Percentiles rank a stretch among this genome's conserved stretches.
These are phyloP conservation scores for Synergus umbraculus DNA, from an alignment of 2,888 invertebrate species.

Conservation along the genomic window DNA sequence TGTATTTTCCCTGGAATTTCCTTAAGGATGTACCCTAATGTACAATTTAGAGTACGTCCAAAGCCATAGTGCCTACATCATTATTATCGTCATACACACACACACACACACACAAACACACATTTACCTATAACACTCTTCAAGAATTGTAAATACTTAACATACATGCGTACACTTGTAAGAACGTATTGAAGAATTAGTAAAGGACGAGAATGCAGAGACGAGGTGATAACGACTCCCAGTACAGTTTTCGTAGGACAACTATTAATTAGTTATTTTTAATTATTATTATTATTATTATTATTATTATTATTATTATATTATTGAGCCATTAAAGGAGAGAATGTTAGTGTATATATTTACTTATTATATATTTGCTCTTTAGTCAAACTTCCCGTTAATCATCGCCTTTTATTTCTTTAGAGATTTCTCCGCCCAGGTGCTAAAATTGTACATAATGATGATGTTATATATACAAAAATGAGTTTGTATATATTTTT, in stretches of 20 bases:
- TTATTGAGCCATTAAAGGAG: slow-evolving; percentile 60
- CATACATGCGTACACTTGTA: slow-evolving; percentile 65
- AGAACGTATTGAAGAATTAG: slow-evolving; percentile 61
- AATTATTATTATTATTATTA: slow-evolving; percentile 68
- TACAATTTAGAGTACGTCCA: slow-evolving; percentile 77
- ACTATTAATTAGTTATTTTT: slow-evolving; percentile 74
- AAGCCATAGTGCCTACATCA: slow-evolving; percentile 78
- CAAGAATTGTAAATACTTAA: slow-evolving; percentile 76
- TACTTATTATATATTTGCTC: slow-evolving; percentile 62
- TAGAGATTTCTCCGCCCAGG: neutral
- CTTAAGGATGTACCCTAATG: slow-evolving; percentile 76
- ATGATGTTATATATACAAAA: too few species aligned
- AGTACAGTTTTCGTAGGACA: slow-evolving; percentile 59
- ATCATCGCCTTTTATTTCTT: neutral
- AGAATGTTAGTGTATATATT: slow-evolving; percentile 72
- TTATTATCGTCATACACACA: slow-evolving; percentile 65
- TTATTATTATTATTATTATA: slow-evolving; percentile 64
- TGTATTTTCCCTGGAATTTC: slow-evolving; percentile 64
- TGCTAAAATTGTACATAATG: too few species aligned
- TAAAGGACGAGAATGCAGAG: slow-evolving; percentile 62
- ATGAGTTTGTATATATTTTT: too few species aligned
- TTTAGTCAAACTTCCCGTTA: neutral
- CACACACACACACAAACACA: neutral
- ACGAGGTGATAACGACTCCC: slow-evolving; percentile 59
- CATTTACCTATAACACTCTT: slow-evolving; percentile 63